Base-by-base conservation (phyloP, 30 jellyfish, hydroid and myxozoan species). In the Pelagia noctiluca region DNA sequence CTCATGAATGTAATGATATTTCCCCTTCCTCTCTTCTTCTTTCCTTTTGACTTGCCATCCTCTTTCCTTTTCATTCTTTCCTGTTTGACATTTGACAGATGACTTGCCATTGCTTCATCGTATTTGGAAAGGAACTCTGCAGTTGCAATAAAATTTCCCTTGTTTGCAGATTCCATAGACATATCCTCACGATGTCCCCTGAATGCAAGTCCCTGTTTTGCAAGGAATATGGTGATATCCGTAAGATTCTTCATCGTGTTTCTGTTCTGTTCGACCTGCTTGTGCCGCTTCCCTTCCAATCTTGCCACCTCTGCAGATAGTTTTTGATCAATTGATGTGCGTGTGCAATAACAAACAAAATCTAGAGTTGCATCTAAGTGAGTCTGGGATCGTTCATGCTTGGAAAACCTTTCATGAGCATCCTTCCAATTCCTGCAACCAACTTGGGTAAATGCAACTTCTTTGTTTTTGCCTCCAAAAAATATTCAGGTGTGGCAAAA, bases 341-440 rank as follows among this genome's bases (percentile, higher is more conserved):
- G 48, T 30, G 67, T 28, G 68, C 80, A 52, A 29, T 23, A 77
- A 33, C 47, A 1, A 28, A 42, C 65, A 0, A 77, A 54, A 57
- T 77, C 88, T 22, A 77, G 29, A 29, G 88, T 52, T 53, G 88
- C 79, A 29, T 57, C 80, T 2, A 77, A 32, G 88, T 53, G 88
- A 57, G 66, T 28, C 66, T 77, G 88, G 66, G 66, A 54, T 29
- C 37, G 30, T 77, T 53, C 88, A 29, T 77, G 88, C 37, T 52
- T 53, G 78, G 23, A 7, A 57, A 77, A 57, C 88, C 37, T 34
- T 62, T 54, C 88, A 52, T 52, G 80, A 32, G 88, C 79, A 77
- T 77, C 88, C 37, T 60, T 77, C 88, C 88, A 77, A 35, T 77
- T 77, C 47, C 64, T 1, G 65, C 63, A 77, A 36, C 88, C 88